phyloP scores from a whole-genome alignment of 2,797 vertebrate species.

The Anabacerthia variegaticeps region DNA sequence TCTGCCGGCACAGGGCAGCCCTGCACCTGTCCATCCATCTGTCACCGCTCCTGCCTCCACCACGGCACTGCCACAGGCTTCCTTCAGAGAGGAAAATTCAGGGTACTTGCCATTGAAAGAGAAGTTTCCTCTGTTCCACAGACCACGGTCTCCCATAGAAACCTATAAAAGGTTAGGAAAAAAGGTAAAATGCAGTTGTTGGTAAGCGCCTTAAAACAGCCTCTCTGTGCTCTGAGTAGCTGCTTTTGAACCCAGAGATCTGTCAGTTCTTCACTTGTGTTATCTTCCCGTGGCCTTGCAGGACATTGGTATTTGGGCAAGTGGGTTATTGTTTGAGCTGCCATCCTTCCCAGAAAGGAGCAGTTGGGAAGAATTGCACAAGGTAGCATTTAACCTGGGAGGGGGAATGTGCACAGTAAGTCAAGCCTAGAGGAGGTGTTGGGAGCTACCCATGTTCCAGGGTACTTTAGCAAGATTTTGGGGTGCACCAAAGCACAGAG shows the following conservation, averaged over 20 bases:
- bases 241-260: not conserved
- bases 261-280: not conserved
- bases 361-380: not conserved
- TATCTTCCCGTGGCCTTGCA: not conserved
- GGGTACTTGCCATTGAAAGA: slow-evolving; percentile 85
- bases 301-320: not conserved
- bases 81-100: not conserved
- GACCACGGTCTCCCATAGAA: slow-evolving; percentile 90
- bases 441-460: not conserved
- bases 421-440: not conserved
- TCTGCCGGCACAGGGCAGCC: not conserved
- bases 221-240: not conserved
- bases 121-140: slow-evolving; percentile 87
- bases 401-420: not conserved
- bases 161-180: slow-evolving; percentile 59
- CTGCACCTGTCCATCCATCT: accelerated
- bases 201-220: not conserved
- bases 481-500: not conserved
- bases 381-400: not conserved
- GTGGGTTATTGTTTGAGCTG: not conserved
- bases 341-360: not conserved
- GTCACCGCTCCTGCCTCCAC: not conserved
- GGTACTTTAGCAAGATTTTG: not conserved
- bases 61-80: not conserved
- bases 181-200: not conserved